Evolutionary conservation across 2,113 vertebrate species (phyloP), one percentile per base, ranked within the genome.

Genomic region (Saimiri boliviensis): DNA sequence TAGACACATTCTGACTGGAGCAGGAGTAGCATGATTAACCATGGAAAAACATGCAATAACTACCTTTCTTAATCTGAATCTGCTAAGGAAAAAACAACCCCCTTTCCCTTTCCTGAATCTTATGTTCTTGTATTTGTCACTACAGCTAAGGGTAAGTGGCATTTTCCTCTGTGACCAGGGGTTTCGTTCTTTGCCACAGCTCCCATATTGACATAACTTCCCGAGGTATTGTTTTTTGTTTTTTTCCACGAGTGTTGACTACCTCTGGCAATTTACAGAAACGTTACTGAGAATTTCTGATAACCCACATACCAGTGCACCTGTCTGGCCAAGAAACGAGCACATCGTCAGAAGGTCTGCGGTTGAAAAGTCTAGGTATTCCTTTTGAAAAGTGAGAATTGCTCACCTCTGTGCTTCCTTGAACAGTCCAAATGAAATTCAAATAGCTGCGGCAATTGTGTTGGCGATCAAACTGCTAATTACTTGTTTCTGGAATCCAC

Each of bases 101-200:
- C 54, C 74, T 74, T 97, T 98, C 97, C 96, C 95, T 97, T 98
- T 98, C 98, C 98, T 96, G 96, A 97, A 74, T 90, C 94, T n/a
- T 27, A 25, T 23, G 49, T 86, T 76, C 91, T 97, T 56, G 60
- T n/a, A 60, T 98, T 96, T 96, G 84, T 94, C 76, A 84, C 56
- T 32, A 37, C 19, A 60, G 82, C 66, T 56, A 79, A 94, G 66
- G 91, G 77, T 97, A 96, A 98, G 98, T 92, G 68, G 85, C 23
- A 54, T 96, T 98, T 98, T 92, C 98, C 97, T 98, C 73, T 76
- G 92, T 96, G 88, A 94, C 82, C 3, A 11, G 89, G 74, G 23
- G 27, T 93, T 97, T 73, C 32, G 30, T 97, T 96, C 91, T 97
- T 98, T 97, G 89, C 93, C 37, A 17, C 27, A 58, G 76, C 30